Percentiles rank a stretch among this genome's conserved stretches.
Conservation (phyloP, 2,888 invertebrate genomes). For the Leucophora obtusa region DNA sequence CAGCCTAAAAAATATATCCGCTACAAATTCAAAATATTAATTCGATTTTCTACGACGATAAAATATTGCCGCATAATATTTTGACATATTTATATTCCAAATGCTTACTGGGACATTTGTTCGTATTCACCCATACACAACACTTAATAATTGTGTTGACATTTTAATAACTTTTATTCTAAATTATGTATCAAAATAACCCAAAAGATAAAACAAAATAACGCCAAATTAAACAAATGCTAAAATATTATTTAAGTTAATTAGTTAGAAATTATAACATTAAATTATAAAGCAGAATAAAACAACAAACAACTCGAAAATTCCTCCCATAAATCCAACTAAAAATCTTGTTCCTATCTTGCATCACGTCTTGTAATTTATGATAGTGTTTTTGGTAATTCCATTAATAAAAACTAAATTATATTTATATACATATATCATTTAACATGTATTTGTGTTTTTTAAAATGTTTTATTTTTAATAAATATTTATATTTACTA, state of each 20-base stretch:
- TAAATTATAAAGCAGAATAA: background rate
- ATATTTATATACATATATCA: too few species aligned
- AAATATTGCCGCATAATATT: too few species aligned
- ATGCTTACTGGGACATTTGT: too few species aligned
- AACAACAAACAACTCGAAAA: background rate
- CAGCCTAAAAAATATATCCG: too few species aligned
- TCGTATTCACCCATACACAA: background rate
- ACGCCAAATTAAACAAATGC: background rate
- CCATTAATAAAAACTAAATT: constrained; percentile 44
- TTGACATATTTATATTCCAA: too few species aligned
- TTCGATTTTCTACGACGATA: too few species aligned
- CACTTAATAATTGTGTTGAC: constrained; percentile 12
- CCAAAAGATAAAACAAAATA: background rate
- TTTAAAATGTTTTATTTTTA: background rate
- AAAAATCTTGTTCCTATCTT: constrained; percentile 8
- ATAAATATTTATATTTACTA: background rate
- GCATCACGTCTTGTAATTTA: constrained; percentile 40
- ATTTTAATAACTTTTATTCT: constrained; percentile 24
- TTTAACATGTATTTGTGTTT: background rate
- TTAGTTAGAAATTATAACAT: constrained; percentile 18
- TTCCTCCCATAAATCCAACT: background rate
- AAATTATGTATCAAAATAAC: constrained; percentile 4
- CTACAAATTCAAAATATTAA: too few species aligned
- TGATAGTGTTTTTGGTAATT: constrained; percentile 49
- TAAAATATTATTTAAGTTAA: constrained; percentile 15